Percentiles rank a stretch among this genome's conserved stretches.
These are phyloP conservation scores for Dryobotodes eremita DNA, from an alignment of 2,888 invertebrate genomes.

Conservation along the genomic window DNA sequence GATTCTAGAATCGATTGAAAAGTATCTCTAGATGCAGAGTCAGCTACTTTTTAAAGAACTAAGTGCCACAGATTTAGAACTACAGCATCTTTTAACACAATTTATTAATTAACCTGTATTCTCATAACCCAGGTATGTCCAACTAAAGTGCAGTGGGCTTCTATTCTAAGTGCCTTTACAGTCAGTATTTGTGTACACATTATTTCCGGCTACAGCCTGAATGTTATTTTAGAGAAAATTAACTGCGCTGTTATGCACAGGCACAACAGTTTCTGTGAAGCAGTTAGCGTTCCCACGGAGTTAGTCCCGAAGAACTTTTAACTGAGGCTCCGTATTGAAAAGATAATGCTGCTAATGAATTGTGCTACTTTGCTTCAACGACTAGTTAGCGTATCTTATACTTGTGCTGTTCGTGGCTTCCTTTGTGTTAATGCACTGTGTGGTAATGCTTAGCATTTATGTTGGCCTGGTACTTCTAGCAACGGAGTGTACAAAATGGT, in stretches of 20 bases:
- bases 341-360: constrained; percentile 64
- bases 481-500: neutral
- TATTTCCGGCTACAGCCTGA: constrained; percentile 17
- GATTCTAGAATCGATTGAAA: too few species aligned
- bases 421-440: constrained; percentile 5
- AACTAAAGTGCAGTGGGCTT: neutral
- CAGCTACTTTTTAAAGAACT: neutral
- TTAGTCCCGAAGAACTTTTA: constrained; percentile 59
- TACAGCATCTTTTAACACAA: neutral
- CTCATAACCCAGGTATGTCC: too few species aligned
- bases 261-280: constrained; percentile 43
- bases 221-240: constrained; percentile 51
- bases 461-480: neutral
- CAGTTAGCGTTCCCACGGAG: constrained; percentile 44
- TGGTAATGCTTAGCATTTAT: constrained; percentile 8
- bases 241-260: constrained; percentile 53
- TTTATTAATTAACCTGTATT: neutral
- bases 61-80: neutral
- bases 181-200: constrained; percentile 7
- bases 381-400: constrained; percentile 43
- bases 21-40: neutral
- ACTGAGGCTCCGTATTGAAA: constrained; percentile 63
- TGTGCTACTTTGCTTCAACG: constrained; percentile 50
- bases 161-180: neutral
- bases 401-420: constrained; percentile 19